phyloP scores from a whole-genome alignment of 2,113 vertebrate genomes.

The Paedocypris sp. region DNA sequence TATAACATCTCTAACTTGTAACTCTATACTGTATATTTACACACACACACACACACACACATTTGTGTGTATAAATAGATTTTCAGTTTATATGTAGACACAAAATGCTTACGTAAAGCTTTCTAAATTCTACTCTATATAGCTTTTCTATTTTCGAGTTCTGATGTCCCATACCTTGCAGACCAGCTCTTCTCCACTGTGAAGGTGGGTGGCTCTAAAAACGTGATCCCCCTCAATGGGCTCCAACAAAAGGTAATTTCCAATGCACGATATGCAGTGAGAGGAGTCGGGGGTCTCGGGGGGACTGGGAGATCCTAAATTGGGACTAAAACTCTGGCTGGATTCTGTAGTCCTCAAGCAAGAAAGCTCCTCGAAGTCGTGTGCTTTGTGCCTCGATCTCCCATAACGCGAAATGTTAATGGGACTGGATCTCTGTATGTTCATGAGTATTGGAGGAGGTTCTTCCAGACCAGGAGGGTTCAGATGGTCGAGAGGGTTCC shows the following conservation, averaged over 20 bases:
- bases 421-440: constrained; percentile 99
- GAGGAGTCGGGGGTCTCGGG: constrained; percentile 97
- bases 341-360: constrained; percentile 86
- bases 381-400: constrained; percentile 94
- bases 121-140: too few species aligned
- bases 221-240: constrained; percentile 98
- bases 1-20: too few species aligned
- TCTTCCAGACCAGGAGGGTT: constrained; percentile 42
- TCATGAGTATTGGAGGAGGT: constrained; percentile 82
- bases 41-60: too few species aligned
- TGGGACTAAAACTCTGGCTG: constrained; percentile 93
- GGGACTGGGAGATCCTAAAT: constrained; percentile 94
- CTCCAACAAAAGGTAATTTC: constrained; percentile 97
- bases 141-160: too few species aligned
- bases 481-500: constrained; percentile 10
- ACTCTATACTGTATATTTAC: too few species aligned
- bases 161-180: constrained; percentile 85
- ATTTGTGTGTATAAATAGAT: too few species aligned
- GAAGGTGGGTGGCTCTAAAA: constrained; percentile 92
- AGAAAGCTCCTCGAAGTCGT: constrained; percentile 93
- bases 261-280: constrained; percentile 97
- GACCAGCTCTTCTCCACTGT: constrained; percentile 93
- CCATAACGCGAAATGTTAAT: constrained; percentile 98
- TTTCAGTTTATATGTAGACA: too few species aligned
- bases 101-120: too few species aligned